Base-by-base conservation (phyloP, 2,888 invertebrate genomes). In the Escarpia spicata region DNA sequence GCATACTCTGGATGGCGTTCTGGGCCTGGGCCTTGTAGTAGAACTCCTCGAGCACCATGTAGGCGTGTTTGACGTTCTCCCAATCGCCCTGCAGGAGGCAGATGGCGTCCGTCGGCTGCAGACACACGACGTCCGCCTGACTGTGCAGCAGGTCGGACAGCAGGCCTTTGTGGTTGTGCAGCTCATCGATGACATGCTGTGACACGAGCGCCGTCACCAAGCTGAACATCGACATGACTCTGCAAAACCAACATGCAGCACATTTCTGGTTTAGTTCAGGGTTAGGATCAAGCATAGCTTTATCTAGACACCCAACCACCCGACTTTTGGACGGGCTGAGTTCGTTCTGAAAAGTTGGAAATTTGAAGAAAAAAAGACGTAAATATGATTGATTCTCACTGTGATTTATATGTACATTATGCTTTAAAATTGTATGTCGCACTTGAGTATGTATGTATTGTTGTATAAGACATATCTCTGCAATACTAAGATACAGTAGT, bases 61-160 rank as follows among this genome's bases (percentile, higher is more conserved):
- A 94, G 8, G 94, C 94, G 89, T 93, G 93, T 92, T 93, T 94
- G 90, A 94, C 92, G 91, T 94, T 94, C 92, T 93, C 93, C 94
- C 94, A 94, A 52, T 94, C 93, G 43, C 94, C 94, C 92, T 94
- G 94, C 26, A 94, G 92, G 90, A 94, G 91, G 92, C 94, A 94
- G 90, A 93, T 90, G 12, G 92, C 91, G 43, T 93, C 91, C 44
- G 93, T 92, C 19, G 93, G 93, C 92, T 93, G 93, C 45, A 93
- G 91, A 75, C 94, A 94, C 37, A 93, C 90, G 60, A 94, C 93
- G 37, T 92, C 92, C 12, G 94, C 94, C 44, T 93, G 92, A 43
- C 93, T 93, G 44, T 90, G 92, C 45, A 94, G 89, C 26, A 93
- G 93, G 91, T 91, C 92, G 52, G 92, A 91, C 75, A 94, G 52